These are phyloP conservation scores for Calcarius ornatus DNA, from an alignment of 2,113 vertebrate genomes.

Conservation along the genomic window DNA sequence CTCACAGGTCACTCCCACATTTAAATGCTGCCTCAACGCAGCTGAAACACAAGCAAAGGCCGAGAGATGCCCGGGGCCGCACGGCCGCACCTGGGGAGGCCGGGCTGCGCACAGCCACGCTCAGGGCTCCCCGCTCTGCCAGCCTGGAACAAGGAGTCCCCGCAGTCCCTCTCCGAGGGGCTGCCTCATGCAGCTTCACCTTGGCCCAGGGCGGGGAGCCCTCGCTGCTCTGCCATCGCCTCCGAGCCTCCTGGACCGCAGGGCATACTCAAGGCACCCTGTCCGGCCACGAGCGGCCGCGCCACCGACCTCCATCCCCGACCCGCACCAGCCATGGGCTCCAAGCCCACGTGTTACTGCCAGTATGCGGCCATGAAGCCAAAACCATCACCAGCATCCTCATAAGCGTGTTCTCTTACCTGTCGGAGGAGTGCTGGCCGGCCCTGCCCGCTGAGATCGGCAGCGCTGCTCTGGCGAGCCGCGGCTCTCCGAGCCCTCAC, in stretches of 20 bases:
- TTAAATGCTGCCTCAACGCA: neutral
- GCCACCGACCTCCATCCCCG: rapidly evolving
- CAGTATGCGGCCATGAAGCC: neutral
- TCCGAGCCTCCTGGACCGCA: neutral
- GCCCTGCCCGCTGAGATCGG: rapidly evolving
- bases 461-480: rapidly evolving
- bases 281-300: neutral
- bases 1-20: neutral
- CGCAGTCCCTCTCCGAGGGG: neutral
- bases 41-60: neutral
- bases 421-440: rapidly evolving
- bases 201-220: neutral
- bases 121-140: rapidly evolving
- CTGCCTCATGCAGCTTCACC: rapidly evolving
- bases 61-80: rapidly evolving
- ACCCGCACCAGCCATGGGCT: rapidly evolving
- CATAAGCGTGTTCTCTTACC: rapidly evolving
- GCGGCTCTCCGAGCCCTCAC: rapidly evolving
- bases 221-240: neutral
- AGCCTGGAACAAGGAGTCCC: too few relatives aligned
- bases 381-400: rapidly evolving
- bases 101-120: rapidly evolving
- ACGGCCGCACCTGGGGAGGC: rapidly evolving
- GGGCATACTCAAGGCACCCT: neutral
- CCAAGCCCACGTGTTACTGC: rapidly evolving